A percentile compares a stretch with the other conserved stretches of the same genome.
Conservation (phyloP, 2,113 vertebrate species). For the Laticauda laticaudata region DNA sequence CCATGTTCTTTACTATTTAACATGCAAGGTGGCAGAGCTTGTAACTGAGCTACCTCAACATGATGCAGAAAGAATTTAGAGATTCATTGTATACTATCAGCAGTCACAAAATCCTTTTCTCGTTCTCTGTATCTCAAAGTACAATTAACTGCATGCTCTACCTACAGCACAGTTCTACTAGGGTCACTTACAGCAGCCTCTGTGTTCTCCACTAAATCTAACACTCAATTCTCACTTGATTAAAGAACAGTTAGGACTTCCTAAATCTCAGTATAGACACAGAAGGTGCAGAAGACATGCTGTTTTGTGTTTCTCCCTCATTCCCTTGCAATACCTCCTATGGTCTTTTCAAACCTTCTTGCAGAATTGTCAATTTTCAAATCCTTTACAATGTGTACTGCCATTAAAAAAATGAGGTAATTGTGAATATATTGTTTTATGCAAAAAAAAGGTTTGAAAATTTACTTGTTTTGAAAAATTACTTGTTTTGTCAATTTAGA, state of each 20-base stretch:
- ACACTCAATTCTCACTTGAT: constrained; percentile 29
- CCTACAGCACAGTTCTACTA: constrained; percentile 56
- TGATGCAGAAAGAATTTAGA: constrained; percentile 55
- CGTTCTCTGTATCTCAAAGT: constrained; percentile 37
- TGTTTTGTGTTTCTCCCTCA: not conserved
- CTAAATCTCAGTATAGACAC: constrained; percentile 13
- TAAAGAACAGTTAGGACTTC: constrained; percentile 10
- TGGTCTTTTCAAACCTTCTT: not conserved
- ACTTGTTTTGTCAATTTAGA: not conserved
- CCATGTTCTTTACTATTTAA: constrained; percentile 35
- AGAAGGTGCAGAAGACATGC: not conserved
- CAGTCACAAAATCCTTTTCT: constrained; percentile 54
- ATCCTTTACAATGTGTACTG: not conserved
- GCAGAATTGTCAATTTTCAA: not conserved
- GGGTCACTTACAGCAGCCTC: constrained; percentile 24
- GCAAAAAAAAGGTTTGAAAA: not conserved
- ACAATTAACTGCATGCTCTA: constrained; percentile 44
- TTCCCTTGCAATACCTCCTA: not conserved
- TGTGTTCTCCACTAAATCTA: constrained; percentile 1
- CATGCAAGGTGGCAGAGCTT: constrained; percentile 44
- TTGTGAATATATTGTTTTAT: not conserved
- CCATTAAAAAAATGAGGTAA: not conserved
- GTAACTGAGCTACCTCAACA: constrained; percentile 57
- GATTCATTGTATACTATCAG: constrained; percentile 58
- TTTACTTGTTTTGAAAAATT: not conserved